These are phyloP conservation scores for Contarinia nasturtii DNA, from an alignment of 1,140 invertebrate genomes.

Conservation along the genomic window DNA sequence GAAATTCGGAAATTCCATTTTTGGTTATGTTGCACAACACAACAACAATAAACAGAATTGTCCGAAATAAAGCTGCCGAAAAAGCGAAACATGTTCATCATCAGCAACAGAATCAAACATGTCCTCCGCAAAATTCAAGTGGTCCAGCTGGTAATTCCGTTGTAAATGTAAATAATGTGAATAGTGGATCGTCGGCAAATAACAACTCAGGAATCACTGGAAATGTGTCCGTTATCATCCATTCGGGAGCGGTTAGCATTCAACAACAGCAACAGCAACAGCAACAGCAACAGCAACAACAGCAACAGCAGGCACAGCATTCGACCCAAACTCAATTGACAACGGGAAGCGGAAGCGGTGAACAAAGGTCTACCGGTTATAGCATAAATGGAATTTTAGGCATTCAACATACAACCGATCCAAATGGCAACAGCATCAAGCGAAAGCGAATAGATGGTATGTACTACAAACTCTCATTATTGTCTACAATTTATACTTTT, in stretches of 20 bases:
- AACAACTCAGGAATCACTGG: constrained; percentile 19
- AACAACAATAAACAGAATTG: constrained; percentile 48
- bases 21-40: no score
- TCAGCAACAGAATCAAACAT: constrained; percentile 31
- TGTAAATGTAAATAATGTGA: constrained; percentile 15
- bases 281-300: constrained; percentile 5
- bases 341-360: constrained; percentile 7
- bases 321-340: constrained; percentile 20
- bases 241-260: neutral
- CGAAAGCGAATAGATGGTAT: constrained; percentile 42
- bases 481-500: constrained; percentile 1
- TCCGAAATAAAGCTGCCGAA: constrained; percentile 88
- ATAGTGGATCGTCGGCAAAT: constrained; percentile 24
- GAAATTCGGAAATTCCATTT: no score
- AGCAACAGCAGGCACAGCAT: constrained; percentile 4
- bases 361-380: constrained; percentile 48
- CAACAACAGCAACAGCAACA: constrained; percentile 4
- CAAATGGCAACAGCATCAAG: constrained; percentile 48
- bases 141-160: constrained; percentile 10
- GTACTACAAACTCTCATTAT: neutral
- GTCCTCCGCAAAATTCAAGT: constrained; percentile 16
- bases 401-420: constrained; percentile 53
- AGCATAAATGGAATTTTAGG: constrained; percentile 92
- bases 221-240: constrained; percentile 1
- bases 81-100: constrained; percentile 83